Percentiles rank a stretch among this genome's conserved stretches.
phyloP scores from a whole-genome alignment of 2,888 invertebrate species.

The Sipha maydis region DNA sequence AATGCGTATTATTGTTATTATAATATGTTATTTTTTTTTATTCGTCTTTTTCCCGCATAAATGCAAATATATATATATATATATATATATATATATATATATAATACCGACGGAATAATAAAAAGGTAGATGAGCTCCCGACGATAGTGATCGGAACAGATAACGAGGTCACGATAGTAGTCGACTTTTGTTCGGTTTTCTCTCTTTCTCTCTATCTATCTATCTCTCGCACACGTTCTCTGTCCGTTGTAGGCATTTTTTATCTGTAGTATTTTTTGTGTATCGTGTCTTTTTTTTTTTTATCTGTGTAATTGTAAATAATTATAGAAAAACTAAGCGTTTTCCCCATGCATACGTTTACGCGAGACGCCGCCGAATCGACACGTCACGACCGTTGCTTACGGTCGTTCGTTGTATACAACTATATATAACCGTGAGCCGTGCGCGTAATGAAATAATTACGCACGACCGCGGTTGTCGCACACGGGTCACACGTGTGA shows the following conservation, averaged over 20 bases:
- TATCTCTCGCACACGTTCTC: neutral
- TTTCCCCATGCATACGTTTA: constrained; percentile 43
- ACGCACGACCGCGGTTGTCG: constrained; percentile 51
- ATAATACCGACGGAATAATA: neutral
- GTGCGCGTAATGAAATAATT: constrained; percentile 57
- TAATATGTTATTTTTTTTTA: neutral
- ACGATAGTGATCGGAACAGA: constrained; percentile 36
- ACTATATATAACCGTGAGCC: too few relatives aligned
- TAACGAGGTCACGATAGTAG: constrained; percentile 57
- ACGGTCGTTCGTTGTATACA: neutral
- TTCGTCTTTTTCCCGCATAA: neutral
- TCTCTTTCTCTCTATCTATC: neutral
- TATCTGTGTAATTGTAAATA: neutral
- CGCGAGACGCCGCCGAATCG: constrained; percentile 45
- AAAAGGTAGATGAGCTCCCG: constrained; percentile 59
- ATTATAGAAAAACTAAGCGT: constrained; percentile 2
- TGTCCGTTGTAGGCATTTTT: too few relatives aligned
- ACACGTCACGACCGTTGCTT: constrained; percentile 49
- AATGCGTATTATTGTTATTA: neutral
- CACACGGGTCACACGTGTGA: neutral
- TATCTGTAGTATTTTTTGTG: neutral
- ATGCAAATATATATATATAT: neutral
- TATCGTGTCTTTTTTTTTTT: constrained; percentile 5
- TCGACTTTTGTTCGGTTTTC: constrained; percentile 29
- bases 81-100: neutral